A percentile compares a stretch with the other conserved stretches of the same genome.
Conservation (phyloP, 2,888 invertebrate genomes). For the Agrochola lychnidis region DNA sequence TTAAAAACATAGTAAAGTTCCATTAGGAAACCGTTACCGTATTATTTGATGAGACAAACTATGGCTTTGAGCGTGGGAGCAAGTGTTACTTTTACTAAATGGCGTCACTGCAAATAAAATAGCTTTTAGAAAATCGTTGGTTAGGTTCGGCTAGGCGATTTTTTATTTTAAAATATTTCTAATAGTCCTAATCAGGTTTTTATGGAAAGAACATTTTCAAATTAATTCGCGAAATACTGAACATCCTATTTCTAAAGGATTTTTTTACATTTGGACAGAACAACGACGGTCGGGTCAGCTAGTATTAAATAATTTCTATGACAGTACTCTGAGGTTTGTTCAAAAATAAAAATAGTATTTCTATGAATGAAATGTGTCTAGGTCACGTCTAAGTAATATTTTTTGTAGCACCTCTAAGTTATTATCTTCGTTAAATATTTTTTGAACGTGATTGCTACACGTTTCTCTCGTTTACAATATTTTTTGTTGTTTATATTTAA, state of each 20-base stretch:
- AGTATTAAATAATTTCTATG: background rate
- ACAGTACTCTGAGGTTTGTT: background rate
- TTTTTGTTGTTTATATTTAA: background rate
- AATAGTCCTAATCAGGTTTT: no score
- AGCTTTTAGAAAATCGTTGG: background rate
- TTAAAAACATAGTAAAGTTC: conserved; percentile 14
- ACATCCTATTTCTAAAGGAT: no score
- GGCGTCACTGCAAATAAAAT: background rate
- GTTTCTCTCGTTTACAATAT: conserved; percentile 11
- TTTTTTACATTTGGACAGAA: no score
- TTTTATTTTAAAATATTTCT: no score
- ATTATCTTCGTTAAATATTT: conserved; percentile 5
- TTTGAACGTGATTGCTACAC: conserved; percentile 13
- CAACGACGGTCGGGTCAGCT: no score
- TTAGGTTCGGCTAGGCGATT: no score
- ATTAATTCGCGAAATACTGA: no score
- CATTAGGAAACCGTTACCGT: conserved; percentile 7
- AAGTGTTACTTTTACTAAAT: conserved; percentile 16
- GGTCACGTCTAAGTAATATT: background rate
- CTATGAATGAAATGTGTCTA: background rate
- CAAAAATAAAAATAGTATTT: background rate
- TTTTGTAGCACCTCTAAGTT: conserved; percentile 7
- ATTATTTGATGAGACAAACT: conserved; percentile 20
- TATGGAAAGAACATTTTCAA: no score
- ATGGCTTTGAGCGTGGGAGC: background rate